Base-by-base conservation (phyloP, 2,888 invertebrate species). In the Melinaea marsaeus region DNA sequence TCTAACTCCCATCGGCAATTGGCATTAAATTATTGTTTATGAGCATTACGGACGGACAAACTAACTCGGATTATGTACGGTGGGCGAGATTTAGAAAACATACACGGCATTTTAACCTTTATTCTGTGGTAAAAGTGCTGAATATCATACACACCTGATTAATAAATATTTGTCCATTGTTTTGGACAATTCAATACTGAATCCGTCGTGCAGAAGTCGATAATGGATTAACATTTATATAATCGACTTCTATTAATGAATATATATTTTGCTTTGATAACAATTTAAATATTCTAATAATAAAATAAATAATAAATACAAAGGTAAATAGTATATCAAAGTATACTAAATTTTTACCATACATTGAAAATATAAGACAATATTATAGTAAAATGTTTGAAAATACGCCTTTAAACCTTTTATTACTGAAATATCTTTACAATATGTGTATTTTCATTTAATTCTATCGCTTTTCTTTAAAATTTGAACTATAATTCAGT, bases 21-120 rank as follows among this genome's bases (percentile, higher is more conserved):
- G 71, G 62, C 68, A 71, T 70, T 71, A 72, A 70, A 70, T 72
- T 72, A 71, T 71, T 69, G 69, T 71, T 68, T 72, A 72, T 69
- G 71, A 69, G 67, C 63, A 63, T 63, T 62, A 65, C 66, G 65
- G 64, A 65, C 66, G 66, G 66, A 62, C 66, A 62, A 68, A 59
- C 63, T 66, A 61, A 59, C 65, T 47, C 60, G 66, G 62, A 66
- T 66, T 66, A 67, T 60, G 55, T 37, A 56, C 58, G 11, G 51
- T 32, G 32, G 32, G 11, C 51, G 11, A 51, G 32, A 51, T 51
- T 51, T 51, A 51, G 32, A 32, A 51, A 51, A 51, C n/a, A 32
- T 51, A 32, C 32, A 51, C 3, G 32, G 51, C 0, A 51, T 32
- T 51, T 32, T 32, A 11, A 51, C 6, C 51, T 51, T 51, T 51